Evolutionary conservation across 2,888 invertebrate genomes (phyloP).

Genomic region (Melanotus villosus): DNA sequence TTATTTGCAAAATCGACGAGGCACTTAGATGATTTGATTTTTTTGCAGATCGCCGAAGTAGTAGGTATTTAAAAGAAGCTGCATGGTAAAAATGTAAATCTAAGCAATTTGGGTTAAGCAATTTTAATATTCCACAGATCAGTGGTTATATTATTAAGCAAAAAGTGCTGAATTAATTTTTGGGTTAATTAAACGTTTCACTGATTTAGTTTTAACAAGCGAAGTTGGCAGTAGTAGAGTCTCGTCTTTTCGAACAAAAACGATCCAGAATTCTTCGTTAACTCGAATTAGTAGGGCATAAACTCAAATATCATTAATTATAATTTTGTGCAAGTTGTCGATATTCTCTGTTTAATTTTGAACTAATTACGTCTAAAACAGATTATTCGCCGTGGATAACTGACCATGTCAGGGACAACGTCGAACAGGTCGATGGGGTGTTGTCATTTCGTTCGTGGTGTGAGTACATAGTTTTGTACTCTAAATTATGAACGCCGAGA

Average conservation of each 20-base stretch:
- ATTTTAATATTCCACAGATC: too few relatives aligned
- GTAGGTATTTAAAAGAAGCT: too few relatives aligned
- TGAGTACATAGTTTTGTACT: conserved; percentile 32
- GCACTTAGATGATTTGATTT: too few relatives aligned
- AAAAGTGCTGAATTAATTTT: too few relatives aligned
- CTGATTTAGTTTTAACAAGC: too few relatives aligned
- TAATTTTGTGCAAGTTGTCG: conserved; percentile 20
- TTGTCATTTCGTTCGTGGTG: not conserved
- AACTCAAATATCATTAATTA: conserved; percentile 22
- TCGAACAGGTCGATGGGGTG: conserved; percentile 18
- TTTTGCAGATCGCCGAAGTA: too few relatives aligned
- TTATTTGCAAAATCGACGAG: too few relatives aligned
- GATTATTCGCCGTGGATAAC: conserved; percentile 6
- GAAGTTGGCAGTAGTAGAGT: not conserved
- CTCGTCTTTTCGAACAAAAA: not conserved
- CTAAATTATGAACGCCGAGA: conserved; percentile 30
- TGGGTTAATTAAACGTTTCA: too few relatives aligned
- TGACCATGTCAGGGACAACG: not conserved
- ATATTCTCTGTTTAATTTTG: conserved; percentile 20
- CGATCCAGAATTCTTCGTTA: not conserved
- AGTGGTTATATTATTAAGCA: too few relatives aligned
- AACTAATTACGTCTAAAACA: conserved; percentile 22
- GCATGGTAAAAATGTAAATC: too few relatives aligned
- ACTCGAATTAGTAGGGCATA: conserved; percentile 15
- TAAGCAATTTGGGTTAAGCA: too few relatives aligned